Evolutionary conservation across 2,888 invertebrate genomes (phyloP).

Genomic region (Caenorhabditis sp.): DNA sequence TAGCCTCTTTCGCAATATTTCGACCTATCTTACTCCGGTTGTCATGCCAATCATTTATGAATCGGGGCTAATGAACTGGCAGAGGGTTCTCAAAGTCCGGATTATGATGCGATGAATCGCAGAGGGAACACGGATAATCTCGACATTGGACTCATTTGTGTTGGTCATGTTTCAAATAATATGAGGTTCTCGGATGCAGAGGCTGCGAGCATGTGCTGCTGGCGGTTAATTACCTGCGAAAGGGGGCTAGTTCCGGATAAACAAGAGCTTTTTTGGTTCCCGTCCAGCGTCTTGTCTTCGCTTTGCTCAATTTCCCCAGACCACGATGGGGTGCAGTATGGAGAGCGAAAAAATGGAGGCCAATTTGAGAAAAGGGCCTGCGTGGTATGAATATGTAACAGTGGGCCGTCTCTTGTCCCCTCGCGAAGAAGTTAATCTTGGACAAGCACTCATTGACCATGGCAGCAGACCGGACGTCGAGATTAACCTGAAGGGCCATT

Average conservation of each 20-base stretch:
- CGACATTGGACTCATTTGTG: constrained; percentile 40
- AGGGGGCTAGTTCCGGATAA: constrained; percentile 59
- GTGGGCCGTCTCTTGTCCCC: constrained; percentile 1
- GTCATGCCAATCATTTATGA: constrained; percentile 24
- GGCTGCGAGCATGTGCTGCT: constrained; percentile 18
- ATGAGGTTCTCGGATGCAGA: constrained; percentile 45
- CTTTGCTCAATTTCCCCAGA: constrained; percentile 47
- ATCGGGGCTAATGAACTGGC: constrained; percentile 39
- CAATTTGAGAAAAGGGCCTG: constrained; percentile 56
- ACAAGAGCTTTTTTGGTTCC: constrained; percentile 59
- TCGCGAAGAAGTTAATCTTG: constrained; percentile 54
- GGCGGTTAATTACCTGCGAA: constrained; percentile 63
- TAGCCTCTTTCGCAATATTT: constrained; percentile 12
- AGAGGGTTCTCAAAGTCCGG: background rate
- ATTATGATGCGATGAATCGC: constrained; percentile 24
- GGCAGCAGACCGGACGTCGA: constrained; percentile 38
- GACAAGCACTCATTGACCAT: constrained; percentile 61
- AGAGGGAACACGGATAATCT: constrained; percentile 34
- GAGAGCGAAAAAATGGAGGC: constrained; percentile 39
- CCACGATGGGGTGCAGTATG: constrained; percentile 9
- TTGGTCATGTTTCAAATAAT: constrained; percentile 59
- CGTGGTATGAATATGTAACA: constrained; percentile 56
- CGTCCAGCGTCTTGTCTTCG: constrained; percentile 19
- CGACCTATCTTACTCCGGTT: constrained; percentile 1
- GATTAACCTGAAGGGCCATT: constrained; percentile 60